Evolutionary conservation across 2,113 vertebrate genomes (phyloP).

Genomic region (Cyprinodon tularosa): DNA sequence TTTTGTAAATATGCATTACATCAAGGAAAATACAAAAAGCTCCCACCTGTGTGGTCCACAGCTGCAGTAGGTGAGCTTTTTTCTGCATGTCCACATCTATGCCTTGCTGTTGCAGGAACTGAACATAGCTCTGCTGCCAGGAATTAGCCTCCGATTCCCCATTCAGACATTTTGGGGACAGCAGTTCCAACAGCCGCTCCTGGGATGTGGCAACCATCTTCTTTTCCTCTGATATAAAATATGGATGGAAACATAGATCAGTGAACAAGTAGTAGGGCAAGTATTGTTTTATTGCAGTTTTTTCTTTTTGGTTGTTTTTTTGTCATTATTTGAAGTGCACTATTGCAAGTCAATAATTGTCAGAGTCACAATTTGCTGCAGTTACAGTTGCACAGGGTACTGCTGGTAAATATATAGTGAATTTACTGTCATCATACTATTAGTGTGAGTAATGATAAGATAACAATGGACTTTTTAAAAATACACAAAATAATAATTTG

Average conservation of each 20-base stretch:
- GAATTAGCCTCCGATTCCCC: conserved; percentile 40
- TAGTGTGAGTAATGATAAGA: background rate
- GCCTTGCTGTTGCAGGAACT: conserved; percentile 72
- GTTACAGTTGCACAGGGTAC: background rate
- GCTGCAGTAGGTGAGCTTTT: conserved; percentile 82
- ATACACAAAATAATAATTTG: background rate
- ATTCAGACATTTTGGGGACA: conserved; percentile 54
- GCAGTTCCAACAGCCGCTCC: conserved; percentile 76
- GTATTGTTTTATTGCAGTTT: background rate
- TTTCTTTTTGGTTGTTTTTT: background rate
- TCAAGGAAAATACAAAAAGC: background rate
- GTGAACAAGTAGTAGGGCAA: background rate
- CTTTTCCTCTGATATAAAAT: conserved; percentile 63
- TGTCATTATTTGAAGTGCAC: background rate
- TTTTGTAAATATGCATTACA: background rate
- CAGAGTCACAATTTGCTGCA: background rate
- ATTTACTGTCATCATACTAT: background rate
- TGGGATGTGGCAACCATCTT: conserved; percentile 53
- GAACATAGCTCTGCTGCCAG: conserved; percentile 82
- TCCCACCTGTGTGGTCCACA: conserved; percentile 86
- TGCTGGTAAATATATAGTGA: background rate
- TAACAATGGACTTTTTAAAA: background rate
- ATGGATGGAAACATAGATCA: background rate
- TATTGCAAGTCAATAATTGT: background rate
- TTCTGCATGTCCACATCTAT: conserved; percentile 76